Evolutionary conservation across 35 echinoderm and acorn worm species (phyloP), one percentile per base, ranked within the genome.

Genomic region (Chiridota heheva): DNA sequence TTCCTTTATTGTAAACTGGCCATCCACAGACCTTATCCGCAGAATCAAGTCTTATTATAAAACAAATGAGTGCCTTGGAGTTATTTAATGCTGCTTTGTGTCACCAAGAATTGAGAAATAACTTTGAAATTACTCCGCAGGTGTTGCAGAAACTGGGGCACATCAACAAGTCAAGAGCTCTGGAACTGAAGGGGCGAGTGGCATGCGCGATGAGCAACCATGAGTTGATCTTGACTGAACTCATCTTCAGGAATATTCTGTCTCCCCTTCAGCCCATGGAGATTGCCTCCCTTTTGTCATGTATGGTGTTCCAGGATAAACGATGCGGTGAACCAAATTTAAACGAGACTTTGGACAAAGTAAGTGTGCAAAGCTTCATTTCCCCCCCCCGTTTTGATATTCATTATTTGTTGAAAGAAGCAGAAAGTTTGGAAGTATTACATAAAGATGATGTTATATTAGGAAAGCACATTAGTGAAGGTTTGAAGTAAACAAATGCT

Each of bases 301-400:
- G 93, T 46, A 91, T 88, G 89, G 95, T 98, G 31, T 98, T 98
- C 44, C 89, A 98, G 70, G 89, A 98, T 56, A 98, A 69, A 49
- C 62, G 84, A 43, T 89, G 95, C 28, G 82, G 72, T 44, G 84
- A 91, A 64, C 95, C 95, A 37, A 81, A 91, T 38, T 77, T 98
- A 17, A 98, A 88, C 1, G 74, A 88, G 17, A 66, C 57, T 17
- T 67, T 98, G 5, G 77, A 92, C 67, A 22, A 98, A 81, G 95
- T 92, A 44, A 58, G 87, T 63, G 63, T 6, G 4, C 36, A 7
- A 10, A 12, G 7, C 15, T 16, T 17, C 8, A 17, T 12, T 17
- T 66, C 8, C 29, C 10, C 15, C 62, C 10, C 29, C 29, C 29
- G 62, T 66, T 31, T 66, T 8, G 62, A 15, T 8, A 15, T 10